A percentile compares a stretch with the other conserved stretches of the same genome.
Evolutionary conservation across 2,888 invertebrate genomes (phyloP).

Genomic region (Protodeltote pygarga): DNA sequence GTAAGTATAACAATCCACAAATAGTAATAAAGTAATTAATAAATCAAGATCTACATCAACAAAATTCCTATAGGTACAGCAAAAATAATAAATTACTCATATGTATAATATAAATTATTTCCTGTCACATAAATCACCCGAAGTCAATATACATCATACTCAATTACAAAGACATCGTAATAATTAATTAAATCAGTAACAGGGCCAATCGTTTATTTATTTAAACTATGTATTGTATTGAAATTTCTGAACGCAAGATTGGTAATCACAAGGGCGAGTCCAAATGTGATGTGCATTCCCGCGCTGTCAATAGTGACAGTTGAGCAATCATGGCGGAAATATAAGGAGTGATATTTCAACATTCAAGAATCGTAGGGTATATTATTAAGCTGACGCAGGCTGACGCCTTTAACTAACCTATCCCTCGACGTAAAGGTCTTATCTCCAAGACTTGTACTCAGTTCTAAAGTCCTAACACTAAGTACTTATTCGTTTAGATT

Average conservation of each 20-base stretch:
- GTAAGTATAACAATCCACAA: too few relatives aligned
- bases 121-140: constrained; percentile 1
- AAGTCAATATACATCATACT: background rate
- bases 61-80: too few relatives aligned
- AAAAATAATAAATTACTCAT: background rate
- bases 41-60: too few relatives aligned
- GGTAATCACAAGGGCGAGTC: constrained; percentile 13
- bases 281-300: constrained; percentile 6
- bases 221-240: constrained; percentile 9
- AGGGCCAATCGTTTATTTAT: constrained; percentile 6
- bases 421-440: too few relatives aligned
- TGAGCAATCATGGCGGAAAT: constrained; percentile 5
- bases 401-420: background rate
- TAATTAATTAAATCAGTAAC: constrained; percentile 9
- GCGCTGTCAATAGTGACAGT: constrained; percentile 34
- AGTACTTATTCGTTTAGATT: too few relatives aligned
- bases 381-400: background rate
- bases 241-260: constrained; percentile 15
- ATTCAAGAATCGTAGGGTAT: background rate
- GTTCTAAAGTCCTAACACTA: too few relatives aligned
- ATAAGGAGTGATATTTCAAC: too few relatives aligned
- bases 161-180: constrained; percentile 7
- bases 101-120: background rate
- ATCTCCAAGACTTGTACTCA: too few relatives aligned
- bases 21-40: too few relatives aligned